These are phyloP conservation scores for Pseudobourletiella spinata DNA, from an alignment of 1,140 invertebrate species.

Conservation along the genomic window DNA sequence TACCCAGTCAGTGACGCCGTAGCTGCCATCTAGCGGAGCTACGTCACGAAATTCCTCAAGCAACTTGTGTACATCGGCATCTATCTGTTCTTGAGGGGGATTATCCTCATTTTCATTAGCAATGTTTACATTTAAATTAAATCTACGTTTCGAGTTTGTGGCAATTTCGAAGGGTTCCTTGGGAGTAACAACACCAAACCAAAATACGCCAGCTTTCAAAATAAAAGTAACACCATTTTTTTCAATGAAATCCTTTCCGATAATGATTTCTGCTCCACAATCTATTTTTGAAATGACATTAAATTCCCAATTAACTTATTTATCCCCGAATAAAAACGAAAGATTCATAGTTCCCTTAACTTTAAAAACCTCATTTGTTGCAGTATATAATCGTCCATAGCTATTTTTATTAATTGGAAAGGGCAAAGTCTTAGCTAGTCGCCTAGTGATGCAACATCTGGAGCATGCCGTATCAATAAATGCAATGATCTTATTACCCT, in stretches of 20 bases:
- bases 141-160: not conserved
- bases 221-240: not conserved
- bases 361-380: not conserved
- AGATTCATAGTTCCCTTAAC: not conserved
- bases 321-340: not conserved
- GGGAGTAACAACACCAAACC: not conserved
- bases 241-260: constrained; percentile 9
- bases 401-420: not conserved
- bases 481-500: not conserved
- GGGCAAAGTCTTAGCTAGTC: not conserved
- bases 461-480: not conserved
- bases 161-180: not conserved
- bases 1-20: not conserved
- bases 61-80: constrained; percentile 5
- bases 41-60: constrained; percentile 13
- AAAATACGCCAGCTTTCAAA: not conserved
- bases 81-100: not conserved
- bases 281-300: not conserved
- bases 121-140: not conserved
- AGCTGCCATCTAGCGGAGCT: not conserved
- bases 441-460: not conserved
- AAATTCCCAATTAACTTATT: not conserved
- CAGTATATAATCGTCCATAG: not conserved
- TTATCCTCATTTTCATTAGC: not conserved
- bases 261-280: not conserved